Evolutionary conservation across 2,888 invertebrate species (phyloP).

Genomic region (Aromia moschata): DNA sequence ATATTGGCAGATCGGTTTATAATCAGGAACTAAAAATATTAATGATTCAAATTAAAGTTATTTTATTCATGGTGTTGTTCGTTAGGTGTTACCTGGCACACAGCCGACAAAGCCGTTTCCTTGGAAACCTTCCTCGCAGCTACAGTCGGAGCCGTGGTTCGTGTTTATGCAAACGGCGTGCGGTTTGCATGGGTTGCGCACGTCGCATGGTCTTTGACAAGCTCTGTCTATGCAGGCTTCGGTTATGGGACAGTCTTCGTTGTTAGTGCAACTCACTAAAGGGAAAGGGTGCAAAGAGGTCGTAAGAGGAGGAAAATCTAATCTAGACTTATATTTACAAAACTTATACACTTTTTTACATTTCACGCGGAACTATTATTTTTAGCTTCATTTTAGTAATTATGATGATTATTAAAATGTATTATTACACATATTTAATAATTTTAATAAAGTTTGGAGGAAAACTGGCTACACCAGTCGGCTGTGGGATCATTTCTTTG

Average conservation of each 20-base stretch:
- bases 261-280: slow-evolving; percentile 85
- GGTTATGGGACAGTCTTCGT: slow-evolving; percentile 85
- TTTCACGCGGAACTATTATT: not conserved
- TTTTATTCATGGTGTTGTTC: not conserved
- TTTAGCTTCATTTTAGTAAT: slow-evolving; percentile 1
- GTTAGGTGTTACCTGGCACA: slow-evolving; percentile 71
- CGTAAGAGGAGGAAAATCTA: slow-evolving; percentile 39
- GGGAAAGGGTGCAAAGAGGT: slow-evolving; percentile 59
- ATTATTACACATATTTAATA: too few species aligned
- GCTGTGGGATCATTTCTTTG: too few species aligned
- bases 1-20: slow-evolving; percentile 80
- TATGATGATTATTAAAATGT: not conserved
- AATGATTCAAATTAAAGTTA: not conserved
- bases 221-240: slow-evolving; percentile 87
- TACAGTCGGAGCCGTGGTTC: slow-evolving; percentile 87
- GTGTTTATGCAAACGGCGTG: slow-evolving; percentile 89
- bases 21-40: slow-evolving; percentile 45
- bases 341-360: slow-evolving; percentile 14
- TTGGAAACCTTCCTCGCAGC: slow-evolving; percentile 85
- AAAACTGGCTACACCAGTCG: too few species aligned
- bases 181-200: slow-evolving; percentile 83
- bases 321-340: slow-evolving; percentile 42
- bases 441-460: too few species aligned
- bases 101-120: slow-evolving; percentile 88
- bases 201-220: slow-evolving; percentile 88